Evolutionary conservation across 2,888 invertebrate genomes (phyloP), one percentile per base, ranked within the genome.

Genomic region (Nephrotoma flavescens): DNA sequence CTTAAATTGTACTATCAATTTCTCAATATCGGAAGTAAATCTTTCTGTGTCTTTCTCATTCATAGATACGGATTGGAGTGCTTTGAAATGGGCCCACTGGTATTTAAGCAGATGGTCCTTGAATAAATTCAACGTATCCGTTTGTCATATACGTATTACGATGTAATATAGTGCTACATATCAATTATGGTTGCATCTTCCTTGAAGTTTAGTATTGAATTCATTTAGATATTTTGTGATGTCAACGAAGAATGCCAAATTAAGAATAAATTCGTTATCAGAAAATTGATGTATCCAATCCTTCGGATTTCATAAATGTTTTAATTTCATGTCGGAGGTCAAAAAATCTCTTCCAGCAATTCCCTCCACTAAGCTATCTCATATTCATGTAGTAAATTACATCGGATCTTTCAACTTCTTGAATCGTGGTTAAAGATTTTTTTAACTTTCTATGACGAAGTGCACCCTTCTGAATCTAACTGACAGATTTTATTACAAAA

Each of bases 161-260:
- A 19, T 19, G 19, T 19, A 19, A 19, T 19, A 19, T 19, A 19
- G 1, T 19, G 19, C n/a, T 19, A 19, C 19, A 19, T 19, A 19
- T 19, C 19, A 19, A 19, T 19, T 19, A 19, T 19, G 19, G 19
- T 19, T 19, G 19, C 19, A 19, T 19, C 19, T 1, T 1, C 44
- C 45, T 85, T 85, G 42, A n/a, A 85, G 85, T 42, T 85, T 85
- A 85, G 42, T 42, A 85, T 85, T 85, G 85, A 85, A 19, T 45
- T 85, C 85, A 85, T 85, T 85, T 85, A 85, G 19, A 19, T 85
- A 85, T 42, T 42, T 85, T 42, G 45, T 85, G 11, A 85, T 85
- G 42, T 85, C 85, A 85, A 85, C 85, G 42, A 41, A 85, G 42
- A 85, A 85, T 15, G 85, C 85, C 6, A 85, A 42, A n/a, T 42